Evolutionary conservation across 2,113 vertebrate genomes (phyloP).

Genomic region (Eulacestoma nigropectus): DNA sequence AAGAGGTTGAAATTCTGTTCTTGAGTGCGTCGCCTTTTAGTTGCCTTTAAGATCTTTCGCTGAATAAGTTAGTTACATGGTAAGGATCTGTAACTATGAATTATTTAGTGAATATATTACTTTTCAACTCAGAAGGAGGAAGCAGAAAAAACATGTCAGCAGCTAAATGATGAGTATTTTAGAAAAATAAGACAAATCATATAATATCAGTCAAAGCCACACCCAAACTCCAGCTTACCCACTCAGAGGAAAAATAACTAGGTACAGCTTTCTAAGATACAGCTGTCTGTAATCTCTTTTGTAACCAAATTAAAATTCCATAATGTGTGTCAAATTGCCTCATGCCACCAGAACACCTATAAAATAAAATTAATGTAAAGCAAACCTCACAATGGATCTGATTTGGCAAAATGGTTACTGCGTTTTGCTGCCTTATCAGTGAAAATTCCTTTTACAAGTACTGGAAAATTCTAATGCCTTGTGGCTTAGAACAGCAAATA

Average conservation of each 20-base stretch:
- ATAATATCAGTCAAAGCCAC: not conserved
- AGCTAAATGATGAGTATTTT: not conserved
- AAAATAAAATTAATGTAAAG: not conserved
- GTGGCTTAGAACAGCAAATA: not conserved
- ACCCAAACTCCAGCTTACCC: not conserved
- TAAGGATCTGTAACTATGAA: constrained; percentile 46
- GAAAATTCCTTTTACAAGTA: not conserved
- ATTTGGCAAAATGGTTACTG: not conserved
- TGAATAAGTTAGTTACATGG: constrained; percentile 49
- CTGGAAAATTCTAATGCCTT: not conserved
- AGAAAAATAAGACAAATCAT: not conserved
- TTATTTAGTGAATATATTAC: constrained; percentile 46
- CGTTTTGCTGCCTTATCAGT: not conserved
- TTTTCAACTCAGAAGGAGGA: not conserved
- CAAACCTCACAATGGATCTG: not conserved
- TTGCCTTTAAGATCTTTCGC: constrained; percentile 54
- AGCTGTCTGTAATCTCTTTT: not conserved
- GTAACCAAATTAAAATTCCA: not conserved
- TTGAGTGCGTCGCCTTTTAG: constrained; percentile 32
- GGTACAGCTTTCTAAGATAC: not conserved
- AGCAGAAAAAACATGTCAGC: not conserved
- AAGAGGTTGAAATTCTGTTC: constrained; percentile 41
- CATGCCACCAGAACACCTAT: not conserved
- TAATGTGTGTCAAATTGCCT: not conserved
- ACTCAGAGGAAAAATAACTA: not conserved